phyloP scores from a whole-genome alignment of 2,888 invertebrate species.

The Parnassius apollo region DNA sequence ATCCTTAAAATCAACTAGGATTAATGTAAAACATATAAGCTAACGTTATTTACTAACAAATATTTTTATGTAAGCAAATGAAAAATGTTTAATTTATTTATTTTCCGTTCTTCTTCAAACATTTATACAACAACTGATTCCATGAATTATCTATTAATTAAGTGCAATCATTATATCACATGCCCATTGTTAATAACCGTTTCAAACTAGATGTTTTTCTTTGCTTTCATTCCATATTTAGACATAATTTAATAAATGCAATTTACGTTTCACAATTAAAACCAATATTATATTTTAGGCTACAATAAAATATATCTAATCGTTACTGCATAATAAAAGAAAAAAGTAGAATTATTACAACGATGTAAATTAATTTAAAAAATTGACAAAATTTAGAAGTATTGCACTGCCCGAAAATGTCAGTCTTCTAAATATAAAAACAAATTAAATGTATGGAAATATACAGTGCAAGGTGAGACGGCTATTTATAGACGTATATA shows the following conservation, averaged over 20 bases:
- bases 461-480: slow-evolving; percentile 34
- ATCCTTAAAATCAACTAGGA: too few species aligned
- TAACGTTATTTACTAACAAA: too few species aligned
- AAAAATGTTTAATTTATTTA: too few species aligned
- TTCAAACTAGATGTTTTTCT: background rate
- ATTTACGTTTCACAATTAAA: too few species aligned
- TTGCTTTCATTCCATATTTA: too few species aligned
- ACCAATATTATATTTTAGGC: too few species aligned
- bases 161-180: slow-evolving; percentile 21
- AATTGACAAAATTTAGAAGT: slow-evolving; percentile 34
- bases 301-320: too few species aligned
- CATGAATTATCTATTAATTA: slow-evolving; percentile 11
- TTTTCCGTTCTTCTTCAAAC: background rate
- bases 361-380: background rate
- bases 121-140: slow-evolving; percentile 7
- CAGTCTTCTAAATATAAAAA: slow-evolving; percentile 58
- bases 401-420: slow-evolving; percentile 74
- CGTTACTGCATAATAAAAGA: too few species aligned
- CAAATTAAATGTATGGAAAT: slow-evolving; percentile 31
- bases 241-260: background rate
- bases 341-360: too few species aligned
- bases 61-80: background rate
- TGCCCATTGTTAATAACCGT: slow-evolving; percentile 1
- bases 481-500: slow-evolving; percentile 14
- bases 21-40: too few species aligned